Conservation (phyloP, 2,888 invertebrate genomes). For the Harpalus rubripes region DNA sequence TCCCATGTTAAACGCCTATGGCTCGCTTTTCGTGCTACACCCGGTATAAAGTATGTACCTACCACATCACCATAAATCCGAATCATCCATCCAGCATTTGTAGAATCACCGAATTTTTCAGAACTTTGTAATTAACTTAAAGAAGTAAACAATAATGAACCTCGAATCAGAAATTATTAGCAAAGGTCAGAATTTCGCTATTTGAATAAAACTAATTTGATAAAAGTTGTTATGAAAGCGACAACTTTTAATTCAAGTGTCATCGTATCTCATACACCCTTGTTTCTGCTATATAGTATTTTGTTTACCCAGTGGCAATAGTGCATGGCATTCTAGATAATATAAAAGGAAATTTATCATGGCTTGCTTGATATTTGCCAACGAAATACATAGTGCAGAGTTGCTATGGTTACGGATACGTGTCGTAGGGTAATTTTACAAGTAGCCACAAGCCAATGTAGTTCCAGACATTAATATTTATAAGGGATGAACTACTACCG, state of each 20-base stretch:
- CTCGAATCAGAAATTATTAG: not conserved
- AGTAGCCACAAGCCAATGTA: constrained; percentile 41
- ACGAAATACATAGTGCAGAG: constrained; percentile 6
- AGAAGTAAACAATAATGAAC: not conserved
- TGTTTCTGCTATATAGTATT: not conserved
- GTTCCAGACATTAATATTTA: constrained; percentile 48
- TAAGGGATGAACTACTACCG: constrained; percentile 44
- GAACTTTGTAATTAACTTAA: too few species aligned
- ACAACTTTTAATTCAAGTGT: not conserved
- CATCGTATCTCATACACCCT: not conserved
- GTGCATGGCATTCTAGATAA: not conserved
- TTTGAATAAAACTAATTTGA: constrained; percentile 1
- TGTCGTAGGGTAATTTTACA: constrained; percentile 39
- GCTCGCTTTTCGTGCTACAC: too few species aligned
- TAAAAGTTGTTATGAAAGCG: not conserved
- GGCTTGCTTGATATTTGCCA: constrained; percentile 26
- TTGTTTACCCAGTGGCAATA: not conserved
- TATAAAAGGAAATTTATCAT: constrained; percentile 33
- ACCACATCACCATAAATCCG: too few species aligned
- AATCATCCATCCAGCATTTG: too few species aligned
- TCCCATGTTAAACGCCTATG: too few species aligned
- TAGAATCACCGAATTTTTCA: too few species aligned
- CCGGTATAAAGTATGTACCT: too few species aligned
- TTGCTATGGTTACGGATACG: constrained; percentile 28
- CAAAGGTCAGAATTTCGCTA: not conserved